Evolutionary conservation across 2,888 invertebrate species (phyloP), one percentile per base, ranked within the genome.

Genomic region (Napeogenes inachia): DNA sequence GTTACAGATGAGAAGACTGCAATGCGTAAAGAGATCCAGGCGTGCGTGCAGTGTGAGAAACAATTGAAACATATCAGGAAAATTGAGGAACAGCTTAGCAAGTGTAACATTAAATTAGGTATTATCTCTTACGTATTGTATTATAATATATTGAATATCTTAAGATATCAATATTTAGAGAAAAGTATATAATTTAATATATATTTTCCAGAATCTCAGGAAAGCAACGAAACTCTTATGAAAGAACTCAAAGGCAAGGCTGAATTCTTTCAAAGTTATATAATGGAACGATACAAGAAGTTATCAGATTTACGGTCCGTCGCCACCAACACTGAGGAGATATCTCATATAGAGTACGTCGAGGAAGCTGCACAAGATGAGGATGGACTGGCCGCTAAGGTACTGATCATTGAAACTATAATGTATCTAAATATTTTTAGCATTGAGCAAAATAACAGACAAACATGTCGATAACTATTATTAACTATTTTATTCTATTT

Each of bases 251-350:
- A 92, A 72, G 87, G 88, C 67, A 94, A 94, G 71, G 93, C 93
- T 0, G 91, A 92, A 68, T 92, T 93, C 73, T 93, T 94, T 74
- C 93, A 93, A 70, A 91, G 92, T 66, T 93, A 93, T 72, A 92
- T 94, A 35, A 87, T 91, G 71, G 91, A 90, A 62, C 89, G 93
- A 35, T 92, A 89, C 70, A 80, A 83, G 60, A 80, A 79, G 67
- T 73, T 87, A 8, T 79, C 73, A 4, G 85, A 86, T 47, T 82
- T 82, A 58, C 77, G 81, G 6, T 73, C 75, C 21, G 79, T 88
- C 0, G 82, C 69, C 30, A 87, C 86, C 21, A 85, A 82, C 70
- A 88, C 89, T 0, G 84, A 85, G 0, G 76, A 60, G 2, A 33
- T 54, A n/a, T 35, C 12, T 2, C 13, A n/a, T 8, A 12, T 6